Conservation (phyloP, 2,797 vertebrate species). For the Tenualosa thibaudeaui region DNA sequence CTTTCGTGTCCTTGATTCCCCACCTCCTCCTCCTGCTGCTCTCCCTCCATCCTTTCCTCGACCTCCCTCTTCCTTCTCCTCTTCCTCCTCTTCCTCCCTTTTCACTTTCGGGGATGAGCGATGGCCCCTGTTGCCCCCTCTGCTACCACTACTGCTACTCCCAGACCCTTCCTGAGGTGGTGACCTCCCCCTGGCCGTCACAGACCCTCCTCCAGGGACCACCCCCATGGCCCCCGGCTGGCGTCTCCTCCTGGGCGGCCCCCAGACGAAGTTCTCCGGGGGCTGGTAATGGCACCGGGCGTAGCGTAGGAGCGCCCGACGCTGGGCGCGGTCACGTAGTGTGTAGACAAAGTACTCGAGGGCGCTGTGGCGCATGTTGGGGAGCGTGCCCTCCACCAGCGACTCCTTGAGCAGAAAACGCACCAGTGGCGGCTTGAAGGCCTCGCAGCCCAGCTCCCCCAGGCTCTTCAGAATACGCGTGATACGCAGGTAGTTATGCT, state of each 20-base stretch:
- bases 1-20: conserved; percentile 35
- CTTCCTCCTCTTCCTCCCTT: conserved; percentile 54
- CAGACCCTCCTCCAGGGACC: background rate
- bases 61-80: conserved; percentile 23
- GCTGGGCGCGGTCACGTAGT: conserved; percentile 84
- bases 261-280: conserved; percentile 93
- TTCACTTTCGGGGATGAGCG: conserved; percentile 45
- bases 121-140: conserved; percentile 36
- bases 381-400: conserved; percentile 84
- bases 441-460: conserved; percentile 94
- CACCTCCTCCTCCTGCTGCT: conserved; percentile 36
- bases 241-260: conserved; percentile 76
- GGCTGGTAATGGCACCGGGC: conserved; percentile 87
- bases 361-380: conserved; percentile 93
- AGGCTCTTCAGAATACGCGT: conserved; percentile 97
- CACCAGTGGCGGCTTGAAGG: conserved; percentile 91
- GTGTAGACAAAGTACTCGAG: conserved; percentile 97
- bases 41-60: conserved; percentile 42
- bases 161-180: background rate
- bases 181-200: background rate
- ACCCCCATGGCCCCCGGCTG: conserved; percentile 46
- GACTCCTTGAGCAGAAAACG: conserved; percentile 91
- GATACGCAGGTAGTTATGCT: conserved; percentile 97
- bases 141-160: conserved; percentile 35
- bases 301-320: conserved; percentile 87